Evolutionary conservation across 2,113 vertebrate genomes (phyloP), one percentile per base, ranked within the genome.

Genomic region (Cricetomys ansorgei): DNA sequence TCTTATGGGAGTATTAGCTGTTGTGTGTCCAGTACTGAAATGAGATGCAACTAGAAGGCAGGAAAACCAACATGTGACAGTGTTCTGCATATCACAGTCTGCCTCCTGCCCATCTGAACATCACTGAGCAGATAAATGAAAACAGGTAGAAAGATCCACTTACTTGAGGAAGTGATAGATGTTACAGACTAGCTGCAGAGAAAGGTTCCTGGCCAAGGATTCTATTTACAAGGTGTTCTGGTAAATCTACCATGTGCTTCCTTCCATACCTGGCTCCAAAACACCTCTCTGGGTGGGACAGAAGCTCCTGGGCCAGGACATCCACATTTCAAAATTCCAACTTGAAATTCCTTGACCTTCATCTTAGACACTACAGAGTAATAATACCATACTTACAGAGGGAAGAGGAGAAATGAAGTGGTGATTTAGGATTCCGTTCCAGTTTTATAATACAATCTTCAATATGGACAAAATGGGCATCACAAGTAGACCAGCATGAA

Each of bases 121-220:
- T 21, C 59, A 2, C 34, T 3, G 64, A 92, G 12, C 45, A 79
- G 69, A 92, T 37, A 53, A 23, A 1, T 27, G 45, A 92, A 92
- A 81, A 57, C 29, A 55, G 69, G 70, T 92, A 45, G 40, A 86
- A 27, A 21, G 77, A 86, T 70, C 34, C 84, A 48, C 50, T 50
- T 12, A 7, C 15, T 16, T 43, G 70, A 84, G 73, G 77, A 92
- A 94, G 79, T 75, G 34, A 48, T 84, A 15, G 4, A 13, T 84
- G 53, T 62, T 89, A 43, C 76, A 75, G 72, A 13, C 53, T 57
- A 57, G 72, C 73, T 73, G 25, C 40, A 89, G 57, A 70, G 57
- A 72, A 85, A 10, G 59, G 53, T 95, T 84, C n/a, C 89, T 50
- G n/a, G 72, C 72, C 92, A 83, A 91, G 72, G 43, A 23, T 10